phyloP scores from a whole-genome alignment of 1,140 invertebrate species.

The Brachionus calyciflorus region DNA sequence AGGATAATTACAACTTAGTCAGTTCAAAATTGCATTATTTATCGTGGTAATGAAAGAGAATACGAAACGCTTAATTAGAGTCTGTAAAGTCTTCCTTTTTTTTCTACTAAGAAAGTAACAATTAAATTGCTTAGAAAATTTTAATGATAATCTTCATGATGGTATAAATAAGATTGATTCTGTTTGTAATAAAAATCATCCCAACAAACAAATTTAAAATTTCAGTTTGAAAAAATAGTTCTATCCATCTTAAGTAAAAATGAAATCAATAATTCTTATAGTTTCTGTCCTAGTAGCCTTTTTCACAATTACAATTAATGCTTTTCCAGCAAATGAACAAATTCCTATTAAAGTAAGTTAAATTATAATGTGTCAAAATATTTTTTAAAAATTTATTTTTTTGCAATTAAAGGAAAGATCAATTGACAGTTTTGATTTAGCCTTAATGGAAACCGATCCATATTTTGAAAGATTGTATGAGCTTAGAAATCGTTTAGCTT shows the following conservation, averaged over 20 bases:
- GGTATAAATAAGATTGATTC: neutral
- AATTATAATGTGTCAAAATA: too few relatives aligned
- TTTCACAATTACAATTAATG: neutral
- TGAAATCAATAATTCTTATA: neutral
- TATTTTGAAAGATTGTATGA: constrained; percentile 10
- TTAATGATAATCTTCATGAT: too few relatives aligned
- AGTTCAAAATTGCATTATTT: too few relatives aligned
- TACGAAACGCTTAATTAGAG: too few relatives aligned
- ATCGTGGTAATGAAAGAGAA: too few relatives aligned
- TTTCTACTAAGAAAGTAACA: too few relatives aligned
- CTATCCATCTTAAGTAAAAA: neutral
- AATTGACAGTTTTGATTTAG: constrained; percentile 8
- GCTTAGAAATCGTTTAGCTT: neutral
- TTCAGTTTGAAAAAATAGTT: too few relatives aligned
- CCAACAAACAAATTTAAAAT: too few relatives aligned
- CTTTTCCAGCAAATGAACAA: constrained; percentile 8
- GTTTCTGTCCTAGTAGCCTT: neutral
- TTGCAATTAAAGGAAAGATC: constrained; percentile 2
- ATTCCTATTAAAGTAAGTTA: neutral
- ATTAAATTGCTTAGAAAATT: too few relatives aligned
- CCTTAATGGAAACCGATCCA: constrained; percentile 10
- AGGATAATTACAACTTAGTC: too few relatives aligned
- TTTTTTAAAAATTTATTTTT: neutral
- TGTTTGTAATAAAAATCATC: too few relatives aligned
- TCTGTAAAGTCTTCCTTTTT: too few relatives aligned